phyloP scores from a whole-genome alignment of 2,888 invertebrate species.

The Atrina japonica region DNA sequence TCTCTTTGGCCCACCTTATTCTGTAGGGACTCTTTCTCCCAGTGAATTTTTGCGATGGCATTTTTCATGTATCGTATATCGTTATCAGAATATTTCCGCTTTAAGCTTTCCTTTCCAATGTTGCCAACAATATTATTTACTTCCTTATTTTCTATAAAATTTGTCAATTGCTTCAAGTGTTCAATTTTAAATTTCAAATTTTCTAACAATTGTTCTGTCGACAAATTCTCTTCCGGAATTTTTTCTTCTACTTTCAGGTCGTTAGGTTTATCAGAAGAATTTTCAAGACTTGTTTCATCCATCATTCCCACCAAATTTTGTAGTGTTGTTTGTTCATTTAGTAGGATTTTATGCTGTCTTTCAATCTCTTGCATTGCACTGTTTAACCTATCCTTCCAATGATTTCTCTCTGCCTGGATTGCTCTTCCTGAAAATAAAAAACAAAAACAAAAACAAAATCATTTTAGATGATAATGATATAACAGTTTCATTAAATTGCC shows the following conservation, averaged over 20 bases:
- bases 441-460: background rate
- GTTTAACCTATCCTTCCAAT: conserved; percentile 67
- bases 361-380: conserved; percentile 67
- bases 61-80: conserved; percentile 55
- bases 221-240: conserved; percentile 43
- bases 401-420: conserved; percentile 67
- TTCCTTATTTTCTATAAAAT: conserved; percentile 43
- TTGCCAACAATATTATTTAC: conserved; percentile 22
- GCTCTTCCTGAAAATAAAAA: conserved; percentile 35
- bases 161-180: conserved; percentile 55
- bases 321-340: conserved; percentile 55
- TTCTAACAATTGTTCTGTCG: conserved; percentile 51
- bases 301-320: conserved; percentile 59
- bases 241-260: conserved; percentile 7
- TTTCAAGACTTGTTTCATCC: background rate
- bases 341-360: conserved; percentile 59
- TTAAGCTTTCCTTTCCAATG: conserved; percentile 2
- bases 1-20: conserved; percentile 45
- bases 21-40: conserved; percentile 51
- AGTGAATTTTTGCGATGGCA: conserved; percentile 49
- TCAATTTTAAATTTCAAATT: conserved; percentile 55
- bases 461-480: background rate
- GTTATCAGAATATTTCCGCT: conserved; percentile 43
- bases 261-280: background rate
- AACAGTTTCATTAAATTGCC: too few species aligned